Evolutionary conservation across 2,113 vertebrate species (phyloP).

Genomic region (Orientallactaga bullata): DNA sequence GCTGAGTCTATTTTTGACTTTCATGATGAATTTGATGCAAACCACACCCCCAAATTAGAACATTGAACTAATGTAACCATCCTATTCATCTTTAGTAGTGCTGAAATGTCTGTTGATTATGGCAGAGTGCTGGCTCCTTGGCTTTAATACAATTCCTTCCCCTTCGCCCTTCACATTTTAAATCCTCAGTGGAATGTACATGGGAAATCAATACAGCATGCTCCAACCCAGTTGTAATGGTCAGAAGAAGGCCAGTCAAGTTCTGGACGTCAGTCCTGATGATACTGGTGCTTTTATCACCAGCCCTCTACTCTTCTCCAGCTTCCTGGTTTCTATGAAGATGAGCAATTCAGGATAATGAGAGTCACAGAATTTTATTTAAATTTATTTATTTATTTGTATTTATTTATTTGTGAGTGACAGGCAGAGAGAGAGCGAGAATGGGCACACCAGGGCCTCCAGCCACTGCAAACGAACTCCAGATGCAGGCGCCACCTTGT

Average conservation of each 20-base stretch:
- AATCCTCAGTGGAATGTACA: background rate
- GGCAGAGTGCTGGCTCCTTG: background rate
- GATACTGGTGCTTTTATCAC: background rate
- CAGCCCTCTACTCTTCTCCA: background rate
- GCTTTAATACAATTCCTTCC: background rate
- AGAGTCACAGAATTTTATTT: conserved; percentile 76
- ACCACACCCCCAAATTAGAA: background rate
- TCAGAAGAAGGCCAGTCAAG: background rate
- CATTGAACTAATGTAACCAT: background rate
- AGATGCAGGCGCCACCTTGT: too few species aligned
- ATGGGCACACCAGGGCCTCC: too few species aligned
- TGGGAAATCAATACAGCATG: background rate
- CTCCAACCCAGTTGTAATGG: background rate
- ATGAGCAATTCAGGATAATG: conserved; percentile 75
- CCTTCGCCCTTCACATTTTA: background rate
- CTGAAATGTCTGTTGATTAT: background rate
- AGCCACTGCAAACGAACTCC: too few species aligned
- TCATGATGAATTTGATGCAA: background rate
- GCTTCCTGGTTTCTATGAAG: conserved; percentile 58
- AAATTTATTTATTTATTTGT: too few species aligned
- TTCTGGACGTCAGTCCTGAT: background rate
- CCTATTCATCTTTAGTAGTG: background rate
- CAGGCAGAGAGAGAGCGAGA: too few species aligned
- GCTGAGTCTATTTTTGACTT: background rate
- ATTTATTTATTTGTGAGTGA: too few species aligned